A percentile compares a stretch with the other conserved stretches of the same genome.
Evolutionary conservation across 2,113 vertebrate species (phyloP).

Genomic region (Procapra przewalskii): DNA sequence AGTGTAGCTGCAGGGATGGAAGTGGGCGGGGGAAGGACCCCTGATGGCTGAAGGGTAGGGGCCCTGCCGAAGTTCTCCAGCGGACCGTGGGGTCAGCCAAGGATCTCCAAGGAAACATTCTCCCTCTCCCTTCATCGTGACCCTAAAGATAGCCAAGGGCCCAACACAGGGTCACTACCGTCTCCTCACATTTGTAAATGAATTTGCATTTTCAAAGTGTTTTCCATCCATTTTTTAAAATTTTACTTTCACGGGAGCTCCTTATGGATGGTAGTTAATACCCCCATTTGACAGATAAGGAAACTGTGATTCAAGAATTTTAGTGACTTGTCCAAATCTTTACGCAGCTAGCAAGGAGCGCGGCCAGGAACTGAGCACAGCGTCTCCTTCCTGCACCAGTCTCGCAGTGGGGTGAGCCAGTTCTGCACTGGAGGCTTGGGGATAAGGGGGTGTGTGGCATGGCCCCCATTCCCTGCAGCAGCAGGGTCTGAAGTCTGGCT

Average conservation of each 20-base stretch:
- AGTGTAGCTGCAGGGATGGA: neutral
- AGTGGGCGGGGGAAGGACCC: neutral
- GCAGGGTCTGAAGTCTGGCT: neutral
- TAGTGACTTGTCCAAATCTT: neutral
- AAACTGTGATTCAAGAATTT: neutral
- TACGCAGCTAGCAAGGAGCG: neutral
- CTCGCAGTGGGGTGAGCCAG: neutral
- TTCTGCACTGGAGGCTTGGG: neutral
- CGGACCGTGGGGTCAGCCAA: accelerated
- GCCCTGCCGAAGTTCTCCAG: neutral
- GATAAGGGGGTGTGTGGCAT: accelerated
- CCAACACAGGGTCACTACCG: accelerated
- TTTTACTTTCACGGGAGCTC: neutral
- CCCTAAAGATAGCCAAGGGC: neutral
- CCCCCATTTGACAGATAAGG: neutral
- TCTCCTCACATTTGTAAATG: neutral
- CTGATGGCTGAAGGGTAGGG: neutral
- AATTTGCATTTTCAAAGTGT: neutral
- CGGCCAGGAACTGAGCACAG: neutral
- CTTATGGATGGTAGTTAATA: neutral
- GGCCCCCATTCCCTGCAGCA: neutral
- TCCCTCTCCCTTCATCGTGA: neutral
- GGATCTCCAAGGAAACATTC: neutral
- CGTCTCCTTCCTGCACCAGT: neutral
- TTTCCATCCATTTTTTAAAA: neutral